Evolutionary conservation across 2,797 vertebrate genomes (phyloP).

Genomic region (Hephaestus fuliginosus): DNA sequence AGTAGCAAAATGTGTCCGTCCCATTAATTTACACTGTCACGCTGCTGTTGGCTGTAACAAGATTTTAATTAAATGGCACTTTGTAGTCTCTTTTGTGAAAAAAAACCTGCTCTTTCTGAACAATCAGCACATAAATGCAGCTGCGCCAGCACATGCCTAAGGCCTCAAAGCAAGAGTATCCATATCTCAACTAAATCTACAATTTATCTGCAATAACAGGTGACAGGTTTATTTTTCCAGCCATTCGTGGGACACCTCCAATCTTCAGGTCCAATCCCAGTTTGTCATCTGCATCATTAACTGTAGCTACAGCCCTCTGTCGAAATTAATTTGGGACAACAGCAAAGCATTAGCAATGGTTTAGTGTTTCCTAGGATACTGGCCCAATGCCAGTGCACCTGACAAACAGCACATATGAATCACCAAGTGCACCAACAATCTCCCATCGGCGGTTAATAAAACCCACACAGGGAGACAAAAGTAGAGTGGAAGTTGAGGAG

Average conservation of each 20-base stretch:
- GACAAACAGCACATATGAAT: constrained; percentile 49
- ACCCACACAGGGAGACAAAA: neutral
- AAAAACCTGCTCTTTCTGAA: neutral
- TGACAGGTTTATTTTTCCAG: neutral
- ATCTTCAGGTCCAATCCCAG: constrained; percentile 6
- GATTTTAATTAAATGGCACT: neutral
- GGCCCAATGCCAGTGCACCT: constrained; percentile 51
- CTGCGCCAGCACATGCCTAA: neutral
- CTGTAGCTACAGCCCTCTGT: neutral
- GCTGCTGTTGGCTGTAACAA: too few species aligned
- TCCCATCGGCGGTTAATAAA: constrained; percentile 25
- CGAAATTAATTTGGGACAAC: constrained; percentile 2
- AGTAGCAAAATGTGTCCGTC: neutral
- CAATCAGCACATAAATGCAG: neutral
- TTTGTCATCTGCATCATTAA: constrained; percentile 28
- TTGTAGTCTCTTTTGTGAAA: neutral
- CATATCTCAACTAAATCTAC: constrained; percentile 23
- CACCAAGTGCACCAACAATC: neutral
- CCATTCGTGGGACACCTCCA: neutral
- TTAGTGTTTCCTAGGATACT: constrained; percentile 17
- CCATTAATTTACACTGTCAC: neutral
- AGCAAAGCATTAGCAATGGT: neutral
- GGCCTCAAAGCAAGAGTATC: neutral
- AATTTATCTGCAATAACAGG: neutral
- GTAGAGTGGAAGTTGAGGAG: neutral